These are phyloP conservation scores for Anthoscopus minutus DNA, from an alignment of 2,113 vertebrate genomes.

Conservation along the genomic window DNA sequence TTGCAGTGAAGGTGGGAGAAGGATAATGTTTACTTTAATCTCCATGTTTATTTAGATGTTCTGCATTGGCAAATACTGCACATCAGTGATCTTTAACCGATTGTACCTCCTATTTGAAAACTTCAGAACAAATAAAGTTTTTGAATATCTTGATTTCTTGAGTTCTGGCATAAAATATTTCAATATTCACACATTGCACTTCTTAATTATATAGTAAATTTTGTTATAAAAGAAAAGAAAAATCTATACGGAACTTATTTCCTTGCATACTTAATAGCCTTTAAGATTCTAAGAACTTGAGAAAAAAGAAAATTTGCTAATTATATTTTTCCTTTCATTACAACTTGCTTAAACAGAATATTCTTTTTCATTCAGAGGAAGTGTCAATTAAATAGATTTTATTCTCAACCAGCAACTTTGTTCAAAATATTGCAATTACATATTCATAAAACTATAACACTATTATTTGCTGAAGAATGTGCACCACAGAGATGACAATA, in stretches of 20 bases:
- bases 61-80: not conserved
- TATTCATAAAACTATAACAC: not conserved
- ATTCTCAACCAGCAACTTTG: not conserved
- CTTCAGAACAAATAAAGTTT: not conserved
- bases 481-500: not conserved
- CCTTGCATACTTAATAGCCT: not conserved
- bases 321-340: not conserved
- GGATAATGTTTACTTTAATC: not conserved
- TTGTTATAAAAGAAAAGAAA: fast-evolving
- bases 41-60: not conserved
- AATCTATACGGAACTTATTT: not conserved
- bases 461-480: not conserved
- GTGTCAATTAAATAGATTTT: not conserved
- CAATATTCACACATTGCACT: not conserved
- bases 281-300: not conserved
- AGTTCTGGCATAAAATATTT: not conserved
- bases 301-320: not conserved
- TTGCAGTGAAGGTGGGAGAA: not conserved
- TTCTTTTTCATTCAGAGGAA: not conserved
- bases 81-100: not conserved
- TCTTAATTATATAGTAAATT: not conserved
- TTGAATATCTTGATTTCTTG: not conserved
- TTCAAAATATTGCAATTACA: not conserved
- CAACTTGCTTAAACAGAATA: not conserved
- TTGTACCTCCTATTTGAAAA: not conserved